Conservation (phyloP, 2,888 invertebrate species). For the Agriotes lineatus region DNA sequence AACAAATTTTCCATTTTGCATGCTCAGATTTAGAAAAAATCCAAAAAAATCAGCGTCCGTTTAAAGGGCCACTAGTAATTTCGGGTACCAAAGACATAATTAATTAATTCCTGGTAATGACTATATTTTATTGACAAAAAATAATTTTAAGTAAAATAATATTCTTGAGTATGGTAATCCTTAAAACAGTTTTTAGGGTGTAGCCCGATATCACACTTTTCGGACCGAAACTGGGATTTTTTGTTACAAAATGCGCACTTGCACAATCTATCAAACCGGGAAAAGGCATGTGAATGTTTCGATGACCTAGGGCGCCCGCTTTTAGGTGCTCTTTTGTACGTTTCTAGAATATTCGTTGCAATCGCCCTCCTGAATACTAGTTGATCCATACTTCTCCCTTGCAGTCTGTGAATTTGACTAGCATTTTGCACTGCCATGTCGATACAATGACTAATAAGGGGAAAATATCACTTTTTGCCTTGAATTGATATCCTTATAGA, state of each 20-base stretch:
- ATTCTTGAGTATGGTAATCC: constrained; percentile 17
- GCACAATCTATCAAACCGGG: constrained; percentile 9
- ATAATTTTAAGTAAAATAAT: no score
- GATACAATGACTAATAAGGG: no score
- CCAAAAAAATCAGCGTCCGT: no score
- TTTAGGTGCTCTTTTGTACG: background rate
- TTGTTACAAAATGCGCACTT: constrained; percentile 18
- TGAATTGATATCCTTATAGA: constrained; percentile 50
- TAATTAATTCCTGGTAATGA: no score
- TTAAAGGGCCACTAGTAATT: no score
- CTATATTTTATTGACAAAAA: no score
- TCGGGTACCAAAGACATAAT: no score
- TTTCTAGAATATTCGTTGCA: constrained; percentile 23
- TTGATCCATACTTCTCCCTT: constrained; percentile 48
- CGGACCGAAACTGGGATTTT: constrained; percentile 22
- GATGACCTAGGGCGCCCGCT: background rate
- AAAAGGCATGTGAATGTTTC: constrained; percentile 35
- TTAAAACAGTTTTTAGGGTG: constrained; percentile 33
- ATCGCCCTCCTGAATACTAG: constrained; percentile 47
- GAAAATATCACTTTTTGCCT: no score
- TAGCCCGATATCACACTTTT: constrained; percentile 18
- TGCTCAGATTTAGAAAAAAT: no score
- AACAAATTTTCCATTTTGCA: no score
- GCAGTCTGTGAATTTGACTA: constrained; percentile 49
- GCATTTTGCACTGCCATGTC: constrained; percentile 54